phyloP scores from a whole-genome alignment of 1,140 invertebrate species.

The Myzus persicae region DNA sequence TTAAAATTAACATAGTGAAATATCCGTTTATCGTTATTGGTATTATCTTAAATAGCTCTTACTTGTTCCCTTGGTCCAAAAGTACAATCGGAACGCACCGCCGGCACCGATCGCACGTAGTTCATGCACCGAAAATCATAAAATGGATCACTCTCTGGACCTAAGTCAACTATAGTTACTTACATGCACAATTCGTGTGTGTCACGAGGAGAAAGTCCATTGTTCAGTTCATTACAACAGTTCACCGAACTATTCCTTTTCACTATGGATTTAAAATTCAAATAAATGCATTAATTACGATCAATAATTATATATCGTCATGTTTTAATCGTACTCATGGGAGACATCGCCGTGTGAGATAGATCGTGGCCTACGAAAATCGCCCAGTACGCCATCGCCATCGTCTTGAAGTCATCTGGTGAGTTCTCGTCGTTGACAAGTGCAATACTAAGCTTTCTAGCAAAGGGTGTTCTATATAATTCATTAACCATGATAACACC shows the following conservation, averaged over 20 bases:
- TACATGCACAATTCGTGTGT: constrained; percentile 82
- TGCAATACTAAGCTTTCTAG: constrained; percentile 64
- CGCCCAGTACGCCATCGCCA: constrained; percentile 78
- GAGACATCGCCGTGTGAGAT: constrained; percentile 79
- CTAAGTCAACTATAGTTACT: constrained; percentile 78
- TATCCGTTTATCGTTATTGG: no score
- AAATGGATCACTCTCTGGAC: constrained; percentile 72
- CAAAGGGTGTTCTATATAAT: constrained; percentile 61
- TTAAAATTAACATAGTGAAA: no score
- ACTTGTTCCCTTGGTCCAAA: no score
- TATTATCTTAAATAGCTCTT: no score
- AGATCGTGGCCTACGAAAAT: constrained; percentile 86
- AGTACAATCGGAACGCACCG: no score
- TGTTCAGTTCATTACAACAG: constrained; percentile 72
- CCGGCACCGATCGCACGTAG: no score
- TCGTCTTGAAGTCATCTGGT: constrained; percentile 67
- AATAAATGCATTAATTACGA: not conserved
- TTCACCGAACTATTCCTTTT: constrained; percentile 71
- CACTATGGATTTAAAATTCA: constrained; percentile 65
- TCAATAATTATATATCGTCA: not conserved
- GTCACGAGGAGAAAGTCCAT: constrained; percentile 72
- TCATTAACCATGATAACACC: no score
- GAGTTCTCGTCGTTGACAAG: constrained; percentile 62
- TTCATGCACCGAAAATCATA: no score
- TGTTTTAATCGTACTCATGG: constrained; percentile 72